These are phyloP conservation scores for Euplagia quadripunctaria DNA, from an alignment of 2,888 invertebrate genomes.

Conservation along the genomic window DNA sequence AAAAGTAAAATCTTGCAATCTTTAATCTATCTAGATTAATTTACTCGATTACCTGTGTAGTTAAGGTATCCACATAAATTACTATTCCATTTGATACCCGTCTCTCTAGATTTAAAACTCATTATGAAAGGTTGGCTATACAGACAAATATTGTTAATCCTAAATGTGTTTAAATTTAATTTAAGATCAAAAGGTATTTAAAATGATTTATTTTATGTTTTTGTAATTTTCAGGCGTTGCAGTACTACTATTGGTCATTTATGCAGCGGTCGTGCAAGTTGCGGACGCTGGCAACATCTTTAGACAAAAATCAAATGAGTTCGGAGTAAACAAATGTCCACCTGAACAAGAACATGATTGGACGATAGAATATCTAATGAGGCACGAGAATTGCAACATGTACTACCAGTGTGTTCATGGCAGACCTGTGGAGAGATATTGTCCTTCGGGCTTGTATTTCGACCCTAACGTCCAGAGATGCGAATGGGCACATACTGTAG, in stretches of 20 bases:
- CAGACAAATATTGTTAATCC: neutral
- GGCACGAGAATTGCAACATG: constrained; percentile 87
- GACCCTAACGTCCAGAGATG: constrained; percentile 86
- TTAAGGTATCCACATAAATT: constrained; percentile 21
- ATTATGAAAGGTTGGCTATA: constrained; percentile 49
- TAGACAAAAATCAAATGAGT: neutral
- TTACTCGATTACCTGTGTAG: constrained; percentile 46
- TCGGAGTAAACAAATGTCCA: constrained; percentile 64
- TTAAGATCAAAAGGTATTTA: neutral
- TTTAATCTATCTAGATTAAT: constrained; percentile 5
- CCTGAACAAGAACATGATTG: constrained; percentile 67
- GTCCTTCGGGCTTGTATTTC: constrained; percentile 87
- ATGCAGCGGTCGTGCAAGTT: constrained; percentile 46
- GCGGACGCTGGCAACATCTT: constrained; percentile 28
- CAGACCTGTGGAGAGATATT: constrained; percentile 85
- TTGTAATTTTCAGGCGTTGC: constrained; percentile 47
- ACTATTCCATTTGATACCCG: constrained; percentile 23
- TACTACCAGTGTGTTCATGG: constrained; percentile 91
- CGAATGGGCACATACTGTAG: constrained; percentile 88
- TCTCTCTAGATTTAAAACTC: constrained; percentile 36
- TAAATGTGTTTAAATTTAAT: neutral
- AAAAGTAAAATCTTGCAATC: neutral
- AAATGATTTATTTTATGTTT: neutral
- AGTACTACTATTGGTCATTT: constrained; percentile 53
- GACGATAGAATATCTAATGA: constrained; percentile 83